phyloP scores from a whole-genome alignment of 2,888 invertebrate species.

The Hirtodrosophila histrioides region DNA sequence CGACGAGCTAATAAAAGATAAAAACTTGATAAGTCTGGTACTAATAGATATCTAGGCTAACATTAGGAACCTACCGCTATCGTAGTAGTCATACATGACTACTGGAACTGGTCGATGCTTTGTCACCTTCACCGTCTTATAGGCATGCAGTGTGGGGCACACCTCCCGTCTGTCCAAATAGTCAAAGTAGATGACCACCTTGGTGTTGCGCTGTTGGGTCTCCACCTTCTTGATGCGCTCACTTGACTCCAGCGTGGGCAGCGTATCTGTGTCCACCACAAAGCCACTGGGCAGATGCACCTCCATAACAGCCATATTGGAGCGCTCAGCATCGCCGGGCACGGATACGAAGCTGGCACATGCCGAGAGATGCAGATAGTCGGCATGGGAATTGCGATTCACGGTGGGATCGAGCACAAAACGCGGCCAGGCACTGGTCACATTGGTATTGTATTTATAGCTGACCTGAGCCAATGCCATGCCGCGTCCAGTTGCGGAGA shows the following conservation, averaged over 20 bases:
- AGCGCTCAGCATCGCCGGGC: conserved; percentile 84
- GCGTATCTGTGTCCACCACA: conserved; percentile 91
- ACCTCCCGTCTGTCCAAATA: conserved; percentile 89
- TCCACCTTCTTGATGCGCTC: conserved; percentile 87
- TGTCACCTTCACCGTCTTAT: conserved; percentile 93
- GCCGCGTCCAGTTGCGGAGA: conserved; percentile 92
- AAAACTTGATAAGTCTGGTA: too few relatives aligned
- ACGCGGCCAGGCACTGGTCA: conserved; percentile 94
- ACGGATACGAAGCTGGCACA: conserved; percentile 87
- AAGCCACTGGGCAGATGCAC: conserved; percentile 96
- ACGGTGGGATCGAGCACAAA: conserved; percentile 95
- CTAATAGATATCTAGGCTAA: too few relatives aligned
- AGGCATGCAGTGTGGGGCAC: conserved; percentile 94
- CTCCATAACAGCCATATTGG: conserved; percentile 95
- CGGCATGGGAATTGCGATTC: conserved; percentile 92
- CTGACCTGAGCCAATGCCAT: conserved; percentile 91
- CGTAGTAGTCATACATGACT: conserved; percentile 95
- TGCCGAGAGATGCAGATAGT: conserved; percentile 93
- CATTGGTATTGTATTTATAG: conserved; percentile 93
- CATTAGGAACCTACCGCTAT: conserved; percentile 89
- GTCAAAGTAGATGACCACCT: conserved; percentile 91
- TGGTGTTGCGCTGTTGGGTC: conserved; percentile 87
- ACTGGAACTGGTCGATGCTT: conserved; percentile 94
- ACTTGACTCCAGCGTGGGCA: conserved; percentile 88
- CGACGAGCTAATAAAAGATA: conserved; percentile 87